Evolutionary conservation across 2,113 vertebrate species (phyloP), one percentile per base, ranked within the genome.

Genomic region (Prunella himalayana): DNA sequence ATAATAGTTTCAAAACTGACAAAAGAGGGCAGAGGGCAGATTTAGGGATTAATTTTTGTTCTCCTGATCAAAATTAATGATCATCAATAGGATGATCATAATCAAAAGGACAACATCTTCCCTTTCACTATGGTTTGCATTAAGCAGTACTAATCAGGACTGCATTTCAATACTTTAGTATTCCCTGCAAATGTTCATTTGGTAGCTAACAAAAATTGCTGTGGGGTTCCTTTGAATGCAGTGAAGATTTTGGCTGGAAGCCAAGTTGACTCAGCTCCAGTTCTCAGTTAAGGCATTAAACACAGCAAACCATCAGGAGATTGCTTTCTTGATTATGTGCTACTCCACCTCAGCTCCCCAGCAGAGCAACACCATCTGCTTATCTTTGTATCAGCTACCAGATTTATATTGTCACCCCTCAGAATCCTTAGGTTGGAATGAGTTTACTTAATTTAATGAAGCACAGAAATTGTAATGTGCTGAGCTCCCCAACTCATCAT

Each of bases 271-370:
- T 65, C 21, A 44, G 37, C 65, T 92, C 82, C 87, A 75, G 31
- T 71, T 95, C 64, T 82, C 59, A 91, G 59, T 81, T 91, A 79
- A 92, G 59, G 68, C 69, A 75, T 91, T 96, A 92, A 96, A 83
- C 79, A 92, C 44, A 95, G 54, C 90, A 92, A 94, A 88, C 69
- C 77, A 35, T 78, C 66, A 86, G 68, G 88, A 93, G 81, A 81
- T 82, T 89, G 53, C 54, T 94, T 96, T 91, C 79, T 95, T 94
- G 79, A 84, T 94, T 92, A 92, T 56, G 56, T 91, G 73, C 83
- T 94, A 49, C 93, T 95, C 79, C 78, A 81, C 65, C 50, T 85
- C 70, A 27, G 84, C 59, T 90, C n/a, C 53, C 70, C 65, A 65
- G 77, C 82, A 91, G 61, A 84, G 78, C 80, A 94, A 85, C 56